These are phyloP conservation scores for Protobothrops mucrosquamatus DNA, from an alignment of 2,113 vertebrate species.

Conservation along the genomic window DNA sequence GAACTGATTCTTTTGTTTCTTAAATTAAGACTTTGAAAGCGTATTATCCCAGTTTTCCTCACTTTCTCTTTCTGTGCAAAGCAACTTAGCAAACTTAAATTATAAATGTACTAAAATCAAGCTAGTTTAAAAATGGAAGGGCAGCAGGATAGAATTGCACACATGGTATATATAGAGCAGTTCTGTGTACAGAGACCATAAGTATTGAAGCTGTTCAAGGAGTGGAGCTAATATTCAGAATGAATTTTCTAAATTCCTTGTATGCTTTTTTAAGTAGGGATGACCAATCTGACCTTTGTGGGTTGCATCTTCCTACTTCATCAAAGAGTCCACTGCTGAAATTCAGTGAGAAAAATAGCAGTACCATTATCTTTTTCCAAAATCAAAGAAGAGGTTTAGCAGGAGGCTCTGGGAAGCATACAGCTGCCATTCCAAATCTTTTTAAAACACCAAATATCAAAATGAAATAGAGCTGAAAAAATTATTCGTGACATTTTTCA, in stretches of 20 bases:
- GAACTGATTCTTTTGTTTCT: background rate
- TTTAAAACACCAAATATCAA: background rate
- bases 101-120: background rate
- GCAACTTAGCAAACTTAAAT: background rate
- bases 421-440: background rate
- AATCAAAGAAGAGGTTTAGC: background rate
- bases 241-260: background rate
- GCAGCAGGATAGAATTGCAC: background rate
- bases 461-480: background rate
- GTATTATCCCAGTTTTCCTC: background rate
- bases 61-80: background rate
- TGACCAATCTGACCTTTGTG: background rate
- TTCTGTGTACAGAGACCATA: too few relatives aligned
- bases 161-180: too few relatives aligned
- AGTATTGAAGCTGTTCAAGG: too few relatives aligned
- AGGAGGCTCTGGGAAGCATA: background rate
- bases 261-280: background rate
- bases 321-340: background rate
- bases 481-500: background rate
- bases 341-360: background rate
- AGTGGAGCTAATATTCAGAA: background rate
- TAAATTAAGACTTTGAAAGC: background rate
- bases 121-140: background rate
- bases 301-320: background rate
- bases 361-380: background rate